Evolutionary conservation across 2,113 vertebrate genomes (phyloP).

Genomic region (Prolemur simus): DNA sequence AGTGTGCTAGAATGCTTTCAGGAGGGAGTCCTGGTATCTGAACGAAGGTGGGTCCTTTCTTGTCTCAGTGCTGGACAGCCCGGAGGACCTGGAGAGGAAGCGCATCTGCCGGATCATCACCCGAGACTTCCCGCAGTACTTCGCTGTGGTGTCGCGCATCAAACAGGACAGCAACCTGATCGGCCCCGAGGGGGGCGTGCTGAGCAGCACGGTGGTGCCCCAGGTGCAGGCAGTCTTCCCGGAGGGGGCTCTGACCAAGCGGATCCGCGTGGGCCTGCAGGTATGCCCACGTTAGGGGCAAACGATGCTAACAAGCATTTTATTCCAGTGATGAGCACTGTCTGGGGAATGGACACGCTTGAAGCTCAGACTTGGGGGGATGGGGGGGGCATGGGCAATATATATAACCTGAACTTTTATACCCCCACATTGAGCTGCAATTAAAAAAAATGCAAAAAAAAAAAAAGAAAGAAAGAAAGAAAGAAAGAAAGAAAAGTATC

Average conservation of each 20-base stretch:
- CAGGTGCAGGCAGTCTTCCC: constrained; percentile 98
- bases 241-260: constrained; percentile 96
- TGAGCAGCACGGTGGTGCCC: constrained; percentile 97
- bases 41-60: constrained; percentile 56
- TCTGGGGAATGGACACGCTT: too few species aligned
- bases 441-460: too few species aligned
- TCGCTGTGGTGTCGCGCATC: constrained; percentile 96
- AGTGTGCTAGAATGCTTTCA: constrained; percentile 20
- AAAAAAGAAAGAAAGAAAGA: too few species aligned
- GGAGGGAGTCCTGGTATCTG: neutral
- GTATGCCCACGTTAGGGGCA: constrained; percentile 76
- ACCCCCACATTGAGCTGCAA: too few species aligned
- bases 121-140: constrained; percentile 98
- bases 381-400: too few species aligned
- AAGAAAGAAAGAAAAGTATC: too few species aligned
- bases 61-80: constrained; percentile 91
- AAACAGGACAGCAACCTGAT: constrained; percentile 98
- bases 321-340: neutral
- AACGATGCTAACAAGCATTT: accelerated
- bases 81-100: constrained; percentile 95
- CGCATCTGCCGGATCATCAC: constrained; percentile 98
- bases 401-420: too few species aligned
- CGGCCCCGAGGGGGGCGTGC: constrained; percentile 96
- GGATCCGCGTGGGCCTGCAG: constrained; percentile 97
- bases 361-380: too few species aligned